Evolutionary conservation across 2,113 vertebrate species (phyloP), one percentile per base, ranked within the genome.

Genomic region (Neopipo cinnamomea): DNA sequence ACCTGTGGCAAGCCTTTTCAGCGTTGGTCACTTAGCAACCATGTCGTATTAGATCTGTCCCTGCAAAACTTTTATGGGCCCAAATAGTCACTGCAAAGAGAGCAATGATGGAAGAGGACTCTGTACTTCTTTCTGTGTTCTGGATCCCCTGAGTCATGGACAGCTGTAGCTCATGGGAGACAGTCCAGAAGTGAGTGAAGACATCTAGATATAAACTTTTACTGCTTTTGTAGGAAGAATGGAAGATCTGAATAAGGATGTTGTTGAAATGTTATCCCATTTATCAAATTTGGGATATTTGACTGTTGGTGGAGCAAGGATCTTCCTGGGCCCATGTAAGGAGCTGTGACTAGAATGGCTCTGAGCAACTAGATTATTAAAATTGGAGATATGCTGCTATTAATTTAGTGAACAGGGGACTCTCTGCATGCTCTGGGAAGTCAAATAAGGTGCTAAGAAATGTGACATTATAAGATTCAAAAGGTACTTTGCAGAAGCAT

Each of bases 11-110:
- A 39, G 6, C 20, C 22, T 33, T n/a, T 24, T 11, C 62, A 42
- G 31, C 24, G 1, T 1, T 9, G 33, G 65, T 31, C 61, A 17
- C 20, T 6, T 3, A 8, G 22, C 33, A 41, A 30, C 0, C 10
- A 23, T 7, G 52, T 13, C 35, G 5, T 22, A 14, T 18, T 41
- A 39, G 23, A 56, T 31, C 21, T 46, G 49, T 8, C 42, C 46
- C 33, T 49, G 17, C 6, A 19, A 21, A 61, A 33, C 8, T 10
- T 44, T 6, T 3, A 10, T 3, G 4, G 2, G 1, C 41, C 25
- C 17, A 23, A 91, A 15, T 13, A 25, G 19, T 46, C 7, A 3
- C 10, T 42, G 8, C 25, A 52, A 49, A 73, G 33, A 20, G 8
- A 73, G 31, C 1, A 1, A 37, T 18, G 62, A 17, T 44, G 31